Conservation (phyloP, 53 echinoderm and acorn worm genomes). For the Patiria pectinifera region DNA sequence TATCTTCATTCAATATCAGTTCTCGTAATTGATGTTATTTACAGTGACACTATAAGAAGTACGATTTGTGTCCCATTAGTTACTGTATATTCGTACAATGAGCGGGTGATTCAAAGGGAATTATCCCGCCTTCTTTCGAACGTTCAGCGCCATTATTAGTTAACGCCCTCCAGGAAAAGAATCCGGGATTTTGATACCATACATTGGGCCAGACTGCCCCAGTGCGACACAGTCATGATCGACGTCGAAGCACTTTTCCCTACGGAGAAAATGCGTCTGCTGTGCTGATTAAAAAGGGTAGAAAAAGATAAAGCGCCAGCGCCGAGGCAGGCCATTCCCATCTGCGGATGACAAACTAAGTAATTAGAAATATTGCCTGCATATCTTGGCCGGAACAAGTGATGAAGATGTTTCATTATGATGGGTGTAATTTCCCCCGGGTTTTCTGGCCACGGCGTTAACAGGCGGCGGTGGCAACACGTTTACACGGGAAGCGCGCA, state of each 20-base stretch:
- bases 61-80: background rate
- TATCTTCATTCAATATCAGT: too few species aligned
- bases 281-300: slow-evolving; percentile 1
- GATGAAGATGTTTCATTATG: background rate
- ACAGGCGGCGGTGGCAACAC: background rate
- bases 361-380: slow-evolving; percentile 2
- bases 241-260: background rate
- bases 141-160: background rate
- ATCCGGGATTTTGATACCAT: background rate
- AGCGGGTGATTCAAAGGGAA: background rate
- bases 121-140: background rate
- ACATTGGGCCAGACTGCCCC: background rate
- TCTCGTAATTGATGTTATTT: background rate
- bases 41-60: background rate
- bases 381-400: background rate
- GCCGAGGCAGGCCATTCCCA: background rate
- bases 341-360: background rate
- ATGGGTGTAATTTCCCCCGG: background rate
- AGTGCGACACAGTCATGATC: background rate
- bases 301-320: background rate
- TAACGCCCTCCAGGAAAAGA: background rate
- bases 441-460: background rate
- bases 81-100: background rate
- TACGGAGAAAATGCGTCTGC: background rate
- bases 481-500: background rate